phyloP scores from a whole-genome alignment of 1,140 invertebrate genomes.

The Euborellia annulipes region DNA sequence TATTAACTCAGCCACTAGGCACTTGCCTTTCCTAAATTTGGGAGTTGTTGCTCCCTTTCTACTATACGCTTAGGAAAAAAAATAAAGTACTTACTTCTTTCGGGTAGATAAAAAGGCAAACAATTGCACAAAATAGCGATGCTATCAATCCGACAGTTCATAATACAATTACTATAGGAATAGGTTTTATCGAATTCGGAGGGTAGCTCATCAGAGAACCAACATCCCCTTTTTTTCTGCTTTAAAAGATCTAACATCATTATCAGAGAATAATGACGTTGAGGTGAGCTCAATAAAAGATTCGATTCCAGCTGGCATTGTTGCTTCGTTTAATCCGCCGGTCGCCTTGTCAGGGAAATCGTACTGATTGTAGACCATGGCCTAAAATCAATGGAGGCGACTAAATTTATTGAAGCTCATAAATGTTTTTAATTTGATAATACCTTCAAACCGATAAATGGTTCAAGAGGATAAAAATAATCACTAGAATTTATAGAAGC shows the following conservation, averaged over 20 bases:
- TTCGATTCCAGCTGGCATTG: conserved; percentile 13
- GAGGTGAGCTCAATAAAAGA: conserved; percentile 15
- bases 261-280: conserved; percentile 12
- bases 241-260: conserved; percentile 14
- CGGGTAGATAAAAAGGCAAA: conserved; percentile 29
- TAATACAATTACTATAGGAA: conserved; percentile 39
- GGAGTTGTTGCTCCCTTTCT: no score
- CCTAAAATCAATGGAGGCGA: conserved; percentile 20
- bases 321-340: conserved; percentile 19
- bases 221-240: conserved; percentile 32
- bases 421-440: no score
- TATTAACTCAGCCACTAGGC: no score
- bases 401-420: no score
- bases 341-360: conserved; percentile 29
- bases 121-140: conserved; percentile 34
- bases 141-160: conserved; percentile 32
- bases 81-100: neutral
- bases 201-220: conserved; percentile 31
- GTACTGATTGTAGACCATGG: conserved; percentile 27
- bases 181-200: conserved; percentile 25
- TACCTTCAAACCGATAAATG: conserved; percentile 22
- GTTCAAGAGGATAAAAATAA: conserved; percentile 30
- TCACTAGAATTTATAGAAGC: conserved; percentile 30
- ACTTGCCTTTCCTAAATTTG: no score
- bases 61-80: no score